Evolutionary conservation across 2,888 invertebrate species (phyloP).

Genomic region (Cyclophora albipunctata): DNA sequence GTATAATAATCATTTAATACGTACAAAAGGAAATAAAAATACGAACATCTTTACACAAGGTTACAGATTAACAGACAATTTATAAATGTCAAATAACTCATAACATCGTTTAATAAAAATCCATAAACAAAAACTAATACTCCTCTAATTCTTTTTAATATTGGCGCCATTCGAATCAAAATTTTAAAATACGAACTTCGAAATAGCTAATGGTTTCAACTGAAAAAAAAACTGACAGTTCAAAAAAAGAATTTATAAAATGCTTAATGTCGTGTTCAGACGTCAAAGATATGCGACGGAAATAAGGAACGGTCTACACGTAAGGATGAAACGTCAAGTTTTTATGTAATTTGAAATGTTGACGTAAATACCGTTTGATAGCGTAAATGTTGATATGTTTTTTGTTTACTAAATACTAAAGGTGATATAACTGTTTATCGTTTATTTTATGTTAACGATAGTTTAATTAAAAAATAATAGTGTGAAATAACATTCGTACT

Average conservation of each 20-base stretch:
- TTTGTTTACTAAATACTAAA: constrained; percentile 19
- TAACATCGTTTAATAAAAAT: neutral
- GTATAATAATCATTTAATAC: too few relatives aligned
- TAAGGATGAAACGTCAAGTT: constrained; percentile 17
- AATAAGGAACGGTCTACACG: constrained; percentile 36
- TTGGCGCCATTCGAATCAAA: constrained; percentile 25
- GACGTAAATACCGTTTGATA: neutral
- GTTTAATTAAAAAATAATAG: too few relatives aligned
- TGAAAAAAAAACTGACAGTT: constrained; percentile 63
- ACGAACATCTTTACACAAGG: constrained; percentile 4
- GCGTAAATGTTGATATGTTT: neutral
- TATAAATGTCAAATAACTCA: constrained; percentile 4
- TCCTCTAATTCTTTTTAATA: constrained; percentile 17
- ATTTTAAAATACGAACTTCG: too few relatives aligned
- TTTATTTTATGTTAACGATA: too few relatives aligned
- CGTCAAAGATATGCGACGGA: constrained; percentile 63
- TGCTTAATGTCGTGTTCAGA: constrained; percentile 72
- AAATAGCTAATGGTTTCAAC: constrained; percentile 57
- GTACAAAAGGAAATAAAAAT: too few relatives aligned
- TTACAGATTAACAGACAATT: constrained; percentile 7
- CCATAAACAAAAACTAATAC: neutral
- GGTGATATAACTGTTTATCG: too few relatives aligned
- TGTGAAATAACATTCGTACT: too few relatives aligned
- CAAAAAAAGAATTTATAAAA: constrained; percentile 59
- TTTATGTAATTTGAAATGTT: neutral